Conservation (phyloP, 1,140 invertebrate species). For the Drosophila nigromelanica region DNA sequence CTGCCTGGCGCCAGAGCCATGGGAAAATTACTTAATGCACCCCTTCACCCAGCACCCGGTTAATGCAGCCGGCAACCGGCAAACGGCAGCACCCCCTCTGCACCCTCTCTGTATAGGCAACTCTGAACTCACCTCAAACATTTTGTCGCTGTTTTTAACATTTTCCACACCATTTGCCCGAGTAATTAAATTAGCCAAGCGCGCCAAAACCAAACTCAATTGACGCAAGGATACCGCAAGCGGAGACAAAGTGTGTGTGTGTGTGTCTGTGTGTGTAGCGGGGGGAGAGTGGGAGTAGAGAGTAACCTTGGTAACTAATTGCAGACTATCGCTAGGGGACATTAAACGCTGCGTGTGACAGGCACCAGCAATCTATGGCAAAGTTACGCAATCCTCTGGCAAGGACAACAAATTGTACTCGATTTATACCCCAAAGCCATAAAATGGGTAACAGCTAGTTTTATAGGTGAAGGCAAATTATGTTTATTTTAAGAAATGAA, state of each 20-base stretch:
- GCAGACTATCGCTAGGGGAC: conserved; percentile 37
- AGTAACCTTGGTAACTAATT: conserved; percentile 69
- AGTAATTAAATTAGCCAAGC: conserved; percentile 71
- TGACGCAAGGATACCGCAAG: conserved; percentile 55
- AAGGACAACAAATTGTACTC: conserved; percentile 47
- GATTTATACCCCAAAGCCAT: conserved; percentile 33
- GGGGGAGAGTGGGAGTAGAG: conserved; percentile 8
- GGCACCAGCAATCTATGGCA: conserved; percentile 12
- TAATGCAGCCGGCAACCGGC: neutral
- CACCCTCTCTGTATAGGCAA: neutral
- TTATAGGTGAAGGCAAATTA: too few relatives aligned
- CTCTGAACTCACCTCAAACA: conserved; percentile 4
- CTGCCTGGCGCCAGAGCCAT: conserved; percentile 53
- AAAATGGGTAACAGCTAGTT: neutral
- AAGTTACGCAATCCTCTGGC: conserved; percentile 21
- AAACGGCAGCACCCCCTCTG: neutral
- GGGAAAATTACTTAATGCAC: conserved; percentile 65
- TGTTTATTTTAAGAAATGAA: too few relatives aligned
- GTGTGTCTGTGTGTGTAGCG: neutral
- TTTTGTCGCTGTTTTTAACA: conserved; percentile 41
- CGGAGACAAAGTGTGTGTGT: neutral
- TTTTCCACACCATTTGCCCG: conserved; percentile 48
- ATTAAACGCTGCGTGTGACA: conserved; percentile 56
- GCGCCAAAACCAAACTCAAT: conserved; percentile 55
- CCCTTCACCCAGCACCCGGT: neutral